These are phyloP conservation scores for Theonella swinhoei DNA, from an alignment of 37 sponge, comb jelly and placozoan genomes.

Conservation along the genomic window DNA sequence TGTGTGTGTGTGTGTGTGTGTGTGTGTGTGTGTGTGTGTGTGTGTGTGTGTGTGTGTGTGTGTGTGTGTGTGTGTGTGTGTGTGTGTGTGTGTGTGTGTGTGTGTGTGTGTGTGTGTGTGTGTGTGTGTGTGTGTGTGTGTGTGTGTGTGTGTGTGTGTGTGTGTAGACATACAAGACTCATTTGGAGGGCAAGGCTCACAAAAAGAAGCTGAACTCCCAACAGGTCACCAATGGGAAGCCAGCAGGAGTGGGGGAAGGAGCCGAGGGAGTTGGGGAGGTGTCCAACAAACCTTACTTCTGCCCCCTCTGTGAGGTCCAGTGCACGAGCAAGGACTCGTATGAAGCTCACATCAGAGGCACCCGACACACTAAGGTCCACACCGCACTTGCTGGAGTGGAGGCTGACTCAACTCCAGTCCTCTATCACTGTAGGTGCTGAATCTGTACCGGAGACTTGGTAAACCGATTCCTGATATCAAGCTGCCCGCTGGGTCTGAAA, in stretches of 20 bases:
- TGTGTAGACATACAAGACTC: conserved; percentile 85
- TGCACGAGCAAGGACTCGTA: conserved; percentile 83
- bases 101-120: conserved; percentile 33
- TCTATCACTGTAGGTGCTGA: conserved; percentile 25
- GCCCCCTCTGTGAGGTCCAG: conserved; percentile 88
- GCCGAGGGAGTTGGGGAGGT: not conserved
- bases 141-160: conserved; percentile 1
- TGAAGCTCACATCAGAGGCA: conserved; percentile 86
- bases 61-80: not conserved
- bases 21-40: no score
- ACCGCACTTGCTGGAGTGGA: not conserved
- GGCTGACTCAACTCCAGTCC: not conserved
- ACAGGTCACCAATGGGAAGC: not conserved
- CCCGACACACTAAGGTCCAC: conserved; percentile 83
- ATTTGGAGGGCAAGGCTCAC: conserved; percentile 87
- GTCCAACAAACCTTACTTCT: conserved; percentile 39
- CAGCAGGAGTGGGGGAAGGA: not conserved
- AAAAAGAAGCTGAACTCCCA: conserved; percentile 64
- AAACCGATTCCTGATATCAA: conserved; percentile 86
- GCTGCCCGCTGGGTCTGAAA: not conserved
- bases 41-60: no score
- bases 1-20: conserved; percentile 53
- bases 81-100: conserved; percentile 37
- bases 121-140: conserved; percentile 31
- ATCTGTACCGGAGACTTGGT: conserved; percentile 72